Evolutionary conservation across 2,113 vertebrate species (phyloP).

Genomic region (Aleadryas rufinucha): DNA sequence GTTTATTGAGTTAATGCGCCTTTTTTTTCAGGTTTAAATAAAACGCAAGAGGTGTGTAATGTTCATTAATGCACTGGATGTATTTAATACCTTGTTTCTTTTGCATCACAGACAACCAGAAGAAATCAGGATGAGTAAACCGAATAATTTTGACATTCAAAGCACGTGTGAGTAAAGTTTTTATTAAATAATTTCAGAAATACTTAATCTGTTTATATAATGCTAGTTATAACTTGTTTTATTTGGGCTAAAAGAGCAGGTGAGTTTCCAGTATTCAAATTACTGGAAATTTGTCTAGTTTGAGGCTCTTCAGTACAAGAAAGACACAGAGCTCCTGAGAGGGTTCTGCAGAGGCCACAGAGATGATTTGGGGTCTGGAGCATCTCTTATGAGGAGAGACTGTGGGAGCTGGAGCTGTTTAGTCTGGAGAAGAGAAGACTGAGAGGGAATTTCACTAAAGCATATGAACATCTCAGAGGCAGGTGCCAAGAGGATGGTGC

Average conservation of each 20-base stretch:
- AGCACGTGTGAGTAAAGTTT: slow-evolving; percentile 65
- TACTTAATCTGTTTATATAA: background rate
- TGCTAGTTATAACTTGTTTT: background rate
- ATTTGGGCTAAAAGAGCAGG: background rate
- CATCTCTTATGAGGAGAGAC: background rate
- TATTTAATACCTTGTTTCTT: slow-evolving; percentile 12
- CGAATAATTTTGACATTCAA: background rate
- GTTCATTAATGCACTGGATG: background rate
- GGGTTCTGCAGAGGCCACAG: background rate
- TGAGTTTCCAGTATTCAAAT: background rate
- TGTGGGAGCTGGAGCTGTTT: background rate
- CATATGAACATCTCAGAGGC: background rate
- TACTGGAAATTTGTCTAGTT: background rate
- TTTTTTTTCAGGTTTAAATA: background rate
- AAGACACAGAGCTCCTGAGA: background rate
- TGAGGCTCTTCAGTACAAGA: background rate
- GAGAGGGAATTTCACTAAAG: background rate
- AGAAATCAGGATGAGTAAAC: slow-evolving; percentile 67
- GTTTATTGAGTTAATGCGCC: rapidly evolving
- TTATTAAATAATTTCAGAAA: background rate
- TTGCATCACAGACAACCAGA: slow-evolving; percentile 6
- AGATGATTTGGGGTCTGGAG: background rate
- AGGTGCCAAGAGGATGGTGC: background rate
- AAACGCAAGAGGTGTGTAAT: background rate
- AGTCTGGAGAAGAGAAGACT: background rate